Conservation (phyloP, 2,113 vertebrate species). For the Chunga burmeisteri region DNA sequence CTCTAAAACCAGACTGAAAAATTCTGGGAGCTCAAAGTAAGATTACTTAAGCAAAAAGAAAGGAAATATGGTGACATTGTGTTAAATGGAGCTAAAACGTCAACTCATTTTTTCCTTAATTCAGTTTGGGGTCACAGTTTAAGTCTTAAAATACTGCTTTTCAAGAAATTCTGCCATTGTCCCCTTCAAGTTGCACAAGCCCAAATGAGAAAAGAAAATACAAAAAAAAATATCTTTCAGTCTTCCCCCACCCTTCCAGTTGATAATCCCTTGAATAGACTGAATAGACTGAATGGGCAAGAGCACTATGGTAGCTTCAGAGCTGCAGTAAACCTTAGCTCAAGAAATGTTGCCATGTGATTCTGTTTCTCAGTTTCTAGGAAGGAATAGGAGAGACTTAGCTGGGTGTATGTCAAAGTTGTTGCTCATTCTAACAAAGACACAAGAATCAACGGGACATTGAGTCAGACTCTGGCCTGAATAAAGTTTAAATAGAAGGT, state of each 20-base stretch:
- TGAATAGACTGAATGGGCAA: not conserved
- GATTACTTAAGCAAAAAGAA: not conserved
- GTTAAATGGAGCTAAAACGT: not conserved
- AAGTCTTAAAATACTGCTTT: not conserved
- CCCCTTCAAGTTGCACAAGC: not conserved
- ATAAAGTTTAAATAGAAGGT: not conserved
- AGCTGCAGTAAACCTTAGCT: not conserved
- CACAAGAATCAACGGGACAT: not conserved
- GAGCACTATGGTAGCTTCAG: not conserved
- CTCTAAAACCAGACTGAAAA: not conserved
- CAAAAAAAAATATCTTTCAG: not conserved
- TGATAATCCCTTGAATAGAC: not conserved
- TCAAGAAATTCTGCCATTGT: not conserved
- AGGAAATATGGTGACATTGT: not conserved
- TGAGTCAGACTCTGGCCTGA: not conserved
- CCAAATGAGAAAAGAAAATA: not conserved
- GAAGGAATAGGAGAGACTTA: not conserved
- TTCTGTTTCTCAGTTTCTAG: not conserved
- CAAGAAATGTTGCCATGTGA: not conserved
- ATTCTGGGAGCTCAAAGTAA: not conserved
- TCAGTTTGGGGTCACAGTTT: not conserved
- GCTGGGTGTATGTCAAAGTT: not conserved
- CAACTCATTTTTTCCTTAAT: not conserved
- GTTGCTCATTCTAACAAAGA: not conserved
- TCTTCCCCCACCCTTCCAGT: not conserved